A percentile compares a stretch with the other conserved stretches of the same genome.
phyloP scores from a whole-genome alignment of 92 coral and sea anemone genomes.

The Muricea muricata region DNA sequence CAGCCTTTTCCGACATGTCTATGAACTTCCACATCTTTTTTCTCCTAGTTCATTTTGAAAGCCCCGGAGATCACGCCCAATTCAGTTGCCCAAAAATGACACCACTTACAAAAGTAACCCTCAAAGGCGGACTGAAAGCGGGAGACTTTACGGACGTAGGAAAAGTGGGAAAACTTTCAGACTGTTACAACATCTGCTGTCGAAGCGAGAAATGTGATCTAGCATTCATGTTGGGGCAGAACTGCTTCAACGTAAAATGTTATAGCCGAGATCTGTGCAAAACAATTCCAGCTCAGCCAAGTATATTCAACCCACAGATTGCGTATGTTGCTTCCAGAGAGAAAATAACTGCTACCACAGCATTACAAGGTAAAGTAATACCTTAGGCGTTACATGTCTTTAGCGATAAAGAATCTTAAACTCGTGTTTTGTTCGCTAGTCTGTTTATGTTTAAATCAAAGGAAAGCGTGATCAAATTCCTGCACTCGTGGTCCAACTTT shows the following conservation, averaged over 20 bases:
- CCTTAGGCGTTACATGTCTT: too few species aligned
- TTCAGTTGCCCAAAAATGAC: slow-evolving; percentile 80
- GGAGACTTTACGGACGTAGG: slow-evolving; percentile 99
- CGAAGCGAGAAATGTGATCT: slow-evolving; percentile 86
- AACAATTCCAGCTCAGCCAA: slow-evolving; percentile 97
- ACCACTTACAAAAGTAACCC: slow-evolving; percentile 86
- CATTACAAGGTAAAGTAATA: slow-evolving; percentile 14
- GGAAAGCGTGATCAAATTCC: too few species aligned
- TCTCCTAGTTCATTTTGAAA: slow-evolving; percentile 75
- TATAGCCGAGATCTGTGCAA: slow-evolving; percentile 81
- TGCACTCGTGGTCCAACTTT: too few species aligned
- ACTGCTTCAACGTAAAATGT: slow-evolving; percentile 96
- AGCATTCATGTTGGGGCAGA: slow-evolving; percentile 98
- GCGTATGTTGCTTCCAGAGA: slow-evolving; percentile 89
- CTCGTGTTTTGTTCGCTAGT: too few species aligned
- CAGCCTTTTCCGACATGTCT: too few species aligned
- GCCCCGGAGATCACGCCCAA: slow-evolving; percentile 58
- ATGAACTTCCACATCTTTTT: too few species aligned
- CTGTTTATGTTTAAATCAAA: too few species aligned
- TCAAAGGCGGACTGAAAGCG: slow-evolving; percentile 97
- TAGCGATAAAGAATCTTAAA: too few species aligned
- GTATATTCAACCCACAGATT: slow-evolving; percentile 97
- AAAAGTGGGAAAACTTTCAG: slow-evolving; percentile 90
- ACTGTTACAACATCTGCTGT: slow-evolving; percentile 93
- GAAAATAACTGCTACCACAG: slow-evolving; percentile 33